Evolutionary conservation across 2,113 vertebrate species (phyloP).

Genomic region (Mustela nigripes): DNA sequence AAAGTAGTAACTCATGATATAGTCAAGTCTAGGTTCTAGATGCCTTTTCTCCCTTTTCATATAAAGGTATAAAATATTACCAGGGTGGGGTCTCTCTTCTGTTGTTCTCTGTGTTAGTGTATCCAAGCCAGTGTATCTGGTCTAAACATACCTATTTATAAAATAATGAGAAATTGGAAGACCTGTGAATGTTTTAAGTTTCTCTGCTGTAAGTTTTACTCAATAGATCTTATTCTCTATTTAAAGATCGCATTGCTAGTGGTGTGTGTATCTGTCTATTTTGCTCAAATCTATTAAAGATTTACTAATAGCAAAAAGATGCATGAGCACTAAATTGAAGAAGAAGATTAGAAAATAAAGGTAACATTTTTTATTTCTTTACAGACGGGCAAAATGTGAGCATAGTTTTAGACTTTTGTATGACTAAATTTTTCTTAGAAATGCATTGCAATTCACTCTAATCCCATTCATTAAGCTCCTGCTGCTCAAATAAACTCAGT

Average conservation of each 20-base stretch:
- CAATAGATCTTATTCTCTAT: neutral
- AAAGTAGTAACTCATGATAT: neutral
- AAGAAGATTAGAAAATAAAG: neutral
- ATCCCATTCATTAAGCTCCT: neutral
- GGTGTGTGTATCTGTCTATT: neutral
- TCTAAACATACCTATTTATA: neutral
- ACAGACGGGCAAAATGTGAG: neutral
- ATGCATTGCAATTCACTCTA: neutral
- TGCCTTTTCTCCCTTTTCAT: neutral
- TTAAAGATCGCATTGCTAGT: neutral
- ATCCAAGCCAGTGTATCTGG: neutral
- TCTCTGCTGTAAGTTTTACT: neutral
- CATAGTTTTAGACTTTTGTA: neutral
- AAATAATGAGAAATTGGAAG: neutral
- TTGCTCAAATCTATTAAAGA: neutral
- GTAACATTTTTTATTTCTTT: neutral
- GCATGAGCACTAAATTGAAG: neutral
- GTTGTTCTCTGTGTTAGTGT: neutral
- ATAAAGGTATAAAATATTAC: neutral
- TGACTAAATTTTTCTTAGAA: neutral
- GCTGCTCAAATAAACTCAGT: neutral
- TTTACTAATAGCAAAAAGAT: neutral
- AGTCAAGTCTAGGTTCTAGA: rapidly evolving
- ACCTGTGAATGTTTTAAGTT: neutral
- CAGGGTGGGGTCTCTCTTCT: neutral